Base-by-base conservation (phyloP, 2,888 invertebrate genomes). In the Ophion ventricosus region DNA sequence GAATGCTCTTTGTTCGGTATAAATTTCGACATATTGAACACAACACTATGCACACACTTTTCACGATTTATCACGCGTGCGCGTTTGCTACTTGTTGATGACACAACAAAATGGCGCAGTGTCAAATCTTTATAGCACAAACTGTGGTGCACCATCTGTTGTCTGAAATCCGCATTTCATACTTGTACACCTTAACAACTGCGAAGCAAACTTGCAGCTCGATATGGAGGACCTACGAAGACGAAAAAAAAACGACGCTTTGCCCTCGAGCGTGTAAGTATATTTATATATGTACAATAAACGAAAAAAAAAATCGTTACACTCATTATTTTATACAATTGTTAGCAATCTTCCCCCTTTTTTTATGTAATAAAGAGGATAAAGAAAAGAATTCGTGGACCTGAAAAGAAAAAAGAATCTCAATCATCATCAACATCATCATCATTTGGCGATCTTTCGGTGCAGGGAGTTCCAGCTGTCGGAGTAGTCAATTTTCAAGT, bases 391-490 rank as follows among this genome's bases (percentile, higher is more conserved):
- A 14, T 17, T 4, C 14, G 49, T 73, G 61, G 54, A 69, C 64
- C 26, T 29, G 66, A 49, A 11, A 26, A 1, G 29, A 11, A 20
- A n/a, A 29, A 29, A 56, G 2, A 54, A 57, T 49, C 23, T 10
- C 49, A 3, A 57, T 40, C 20, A 49, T 20, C 17, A 20, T 25
- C 5, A 40, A 10, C 40, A 4, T 49, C 49, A 17, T 49, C 1
- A 49, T 49, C 94, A 94, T 91, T 95, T 94, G 84, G 95, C 94
- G 89, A 97, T 97, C 88, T 96, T 96, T 90, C 96, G 95, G 92
- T 97, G 96, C 85, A 97, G 94, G 80, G 96, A 96, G 92, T 96
- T 96, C 97, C 97, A 97, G 93, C 96, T 97, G 93, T 96, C 96
- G 1, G 97, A 96, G 90, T 97, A 97, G 92, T 97, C 97, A 88